phyloP scores from a whole-genome alignment of 2,113 vertebrate genomes.

The Megaceryle torquata region DNA sequence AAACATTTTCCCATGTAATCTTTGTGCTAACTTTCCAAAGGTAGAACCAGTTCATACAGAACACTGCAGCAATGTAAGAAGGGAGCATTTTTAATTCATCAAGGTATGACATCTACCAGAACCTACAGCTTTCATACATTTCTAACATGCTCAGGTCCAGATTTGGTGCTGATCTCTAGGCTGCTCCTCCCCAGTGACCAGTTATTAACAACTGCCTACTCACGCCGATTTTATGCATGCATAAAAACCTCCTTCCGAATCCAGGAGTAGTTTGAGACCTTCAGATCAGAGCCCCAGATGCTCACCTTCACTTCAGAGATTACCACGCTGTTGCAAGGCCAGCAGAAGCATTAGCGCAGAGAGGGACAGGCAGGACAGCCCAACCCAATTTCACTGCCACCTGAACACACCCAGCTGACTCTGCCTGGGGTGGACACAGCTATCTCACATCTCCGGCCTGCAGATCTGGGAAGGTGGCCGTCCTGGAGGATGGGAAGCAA shows the following conservation, averaged over 20 bases:
- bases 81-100: neutral
- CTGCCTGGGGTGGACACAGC: accelerated
- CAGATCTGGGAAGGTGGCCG: neutral
- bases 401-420: accelerated
- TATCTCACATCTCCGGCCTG: neutral
- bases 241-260: neutral
- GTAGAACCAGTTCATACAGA: neutral
- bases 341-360: neutral
- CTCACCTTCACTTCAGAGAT: neutral
- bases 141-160: neutral
- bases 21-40: neutral
- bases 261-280: neutral
- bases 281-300: neutral
- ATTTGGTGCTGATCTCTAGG: neutral
- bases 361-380: neutral
- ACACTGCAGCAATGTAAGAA: neutral
- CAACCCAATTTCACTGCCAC: neutral
- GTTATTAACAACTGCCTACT: neutral
- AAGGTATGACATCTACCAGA: neutral
- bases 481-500: neutral
- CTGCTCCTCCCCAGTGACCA: neutral
- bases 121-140: neutral
- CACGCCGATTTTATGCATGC: neutral
- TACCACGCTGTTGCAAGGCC: neutral
- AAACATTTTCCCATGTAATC: neutral